Percentiles rank a stretch among this genome's conserved stretches.
phyloP scores from a whole-genome alignment of 1,140 invertebrate genomes.

The Portunus trituberculatus region DNA sequence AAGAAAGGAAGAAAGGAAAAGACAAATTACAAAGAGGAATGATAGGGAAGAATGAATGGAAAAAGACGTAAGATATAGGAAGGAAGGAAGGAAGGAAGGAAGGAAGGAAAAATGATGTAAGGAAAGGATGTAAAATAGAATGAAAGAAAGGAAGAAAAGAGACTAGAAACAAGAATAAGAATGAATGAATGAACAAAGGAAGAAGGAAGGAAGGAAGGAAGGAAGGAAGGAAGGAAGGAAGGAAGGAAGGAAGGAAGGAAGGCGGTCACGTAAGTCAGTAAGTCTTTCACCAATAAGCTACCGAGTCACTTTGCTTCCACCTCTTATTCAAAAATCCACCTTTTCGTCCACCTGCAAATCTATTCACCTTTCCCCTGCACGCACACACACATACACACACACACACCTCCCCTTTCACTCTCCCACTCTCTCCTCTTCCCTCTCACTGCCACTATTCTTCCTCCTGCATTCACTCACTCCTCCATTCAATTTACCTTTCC shows the following conservation, averaged over 20 bases:
- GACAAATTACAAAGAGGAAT: too few species aligned
- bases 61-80: neutral
- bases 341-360: too few species aligned
- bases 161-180: neutral
- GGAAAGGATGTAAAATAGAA: neutral
- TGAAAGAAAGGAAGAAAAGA: neutral
- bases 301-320: too few species aligned
- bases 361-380: neutral
- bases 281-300: too few species aligned
- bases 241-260: slow-evolving; percentile 29
- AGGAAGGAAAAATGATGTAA: neutral
- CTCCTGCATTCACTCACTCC: neutral
- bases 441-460: neutral
- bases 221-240: slow-evolving; percentile 32
- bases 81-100: neutral
- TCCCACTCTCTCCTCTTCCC: neutral
- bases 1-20: neutral
- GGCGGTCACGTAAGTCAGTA: too few species aligned
- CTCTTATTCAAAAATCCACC: neutral
- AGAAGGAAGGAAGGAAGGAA: slow-evolving; percentile 14
- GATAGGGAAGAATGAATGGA: neutral
- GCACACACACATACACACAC: neutral
- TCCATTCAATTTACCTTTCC: neutral
- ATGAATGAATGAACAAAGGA: neutral
- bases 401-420: neutral